phyloP scores from a whole-genome alignment of 2,113 vertebrate species.

The Donacobius atricapilla region DNA sequence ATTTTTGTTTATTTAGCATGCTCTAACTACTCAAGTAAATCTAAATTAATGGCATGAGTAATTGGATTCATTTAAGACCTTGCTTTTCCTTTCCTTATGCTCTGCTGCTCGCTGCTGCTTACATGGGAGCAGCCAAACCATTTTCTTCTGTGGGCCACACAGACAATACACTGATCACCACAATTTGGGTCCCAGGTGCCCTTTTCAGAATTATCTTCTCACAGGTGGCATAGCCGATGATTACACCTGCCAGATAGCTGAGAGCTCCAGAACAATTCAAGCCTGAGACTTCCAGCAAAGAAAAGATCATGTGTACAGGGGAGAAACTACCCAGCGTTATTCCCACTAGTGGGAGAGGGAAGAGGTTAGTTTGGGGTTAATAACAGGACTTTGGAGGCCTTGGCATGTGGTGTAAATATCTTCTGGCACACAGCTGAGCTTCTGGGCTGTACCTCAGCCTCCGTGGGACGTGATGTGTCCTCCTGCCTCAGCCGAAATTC shows the following conservation, averaged over 20 bases:
- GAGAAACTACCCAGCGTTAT: neutral
- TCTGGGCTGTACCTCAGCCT: neutral
- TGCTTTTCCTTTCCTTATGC: constrained; percentile 5
- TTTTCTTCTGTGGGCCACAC: neutral
- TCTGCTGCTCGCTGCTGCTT: neutral
- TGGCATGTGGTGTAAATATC: neutral
- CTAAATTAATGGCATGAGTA: constrained; percentile 59
- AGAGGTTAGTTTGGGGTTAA: neutral
- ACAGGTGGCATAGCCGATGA: neutral
- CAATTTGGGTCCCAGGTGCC: neutral
- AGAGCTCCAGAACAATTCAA: neutral
- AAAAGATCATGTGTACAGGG: neutral
- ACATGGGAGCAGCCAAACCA: neutral
- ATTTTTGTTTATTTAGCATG: constrained; percentile 51
- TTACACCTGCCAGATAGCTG: neutral
- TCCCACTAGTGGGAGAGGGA: neutral
- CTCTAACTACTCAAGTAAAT: constrained; percentile 40
- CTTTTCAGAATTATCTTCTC: neutral
- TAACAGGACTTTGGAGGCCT: neutral
- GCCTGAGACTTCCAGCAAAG: neutral
- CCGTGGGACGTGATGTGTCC: neutral
- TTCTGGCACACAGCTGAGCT: neutral
- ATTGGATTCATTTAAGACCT: constrained; percentile 52
- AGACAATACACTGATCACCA: neutral
- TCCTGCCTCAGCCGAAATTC: neutral